Conservation (phyloP, 2,888 invertebrate species). For the Cacoxenus indagator region DNA sequence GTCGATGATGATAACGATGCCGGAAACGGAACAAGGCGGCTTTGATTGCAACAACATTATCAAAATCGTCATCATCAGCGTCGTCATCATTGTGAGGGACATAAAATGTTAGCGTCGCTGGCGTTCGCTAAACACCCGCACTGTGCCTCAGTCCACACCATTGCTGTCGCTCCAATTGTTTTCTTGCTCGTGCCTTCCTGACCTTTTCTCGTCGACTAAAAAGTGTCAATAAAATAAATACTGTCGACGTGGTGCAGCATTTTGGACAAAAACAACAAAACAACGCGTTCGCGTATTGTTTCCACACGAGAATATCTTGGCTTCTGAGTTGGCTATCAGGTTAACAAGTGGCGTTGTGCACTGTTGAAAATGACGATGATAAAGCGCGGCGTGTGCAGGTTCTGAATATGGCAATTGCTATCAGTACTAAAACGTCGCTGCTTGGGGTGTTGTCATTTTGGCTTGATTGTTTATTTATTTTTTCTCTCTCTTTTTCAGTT, state of each 20-base stretch:
- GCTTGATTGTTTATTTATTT: no score
- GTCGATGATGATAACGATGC: not conserved
- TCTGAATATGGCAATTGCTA: not conserved
- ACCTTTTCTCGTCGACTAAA: constrained; percentile 26
- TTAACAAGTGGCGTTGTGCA: not conserved
- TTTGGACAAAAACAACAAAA: not conserved
- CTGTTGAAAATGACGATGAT: not conserved
- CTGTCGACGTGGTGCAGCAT: constrained; percentile 52
- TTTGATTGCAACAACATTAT: not conserved
- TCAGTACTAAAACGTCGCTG: not conserved
- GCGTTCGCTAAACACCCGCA: no score
- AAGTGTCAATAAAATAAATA: constrained; percentile 63
- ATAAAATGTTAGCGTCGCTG: not conserved
- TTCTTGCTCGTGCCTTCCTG: not conserved
- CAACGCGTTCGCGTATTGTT: not conserved
- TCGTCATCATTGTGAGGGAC: not conserved
- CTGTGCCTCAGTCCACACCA: not conserved
- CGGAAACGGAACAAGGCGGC: not conserved
- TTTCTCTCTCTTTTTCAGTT: no score
- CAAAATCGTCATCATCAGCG: not conserved
- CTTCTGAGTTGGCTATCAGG: constrained; percentile 7
- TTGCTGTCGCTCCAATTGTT: not conserved
- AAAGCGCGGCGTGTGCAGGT: not conserved
- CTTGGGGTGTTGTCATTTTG: not conserved
- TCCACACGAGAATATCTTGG: not conserved